phyloP scores from a whole-genome alignment of 1,140 invertebrate species.

The Papilio helenus region DNA sequence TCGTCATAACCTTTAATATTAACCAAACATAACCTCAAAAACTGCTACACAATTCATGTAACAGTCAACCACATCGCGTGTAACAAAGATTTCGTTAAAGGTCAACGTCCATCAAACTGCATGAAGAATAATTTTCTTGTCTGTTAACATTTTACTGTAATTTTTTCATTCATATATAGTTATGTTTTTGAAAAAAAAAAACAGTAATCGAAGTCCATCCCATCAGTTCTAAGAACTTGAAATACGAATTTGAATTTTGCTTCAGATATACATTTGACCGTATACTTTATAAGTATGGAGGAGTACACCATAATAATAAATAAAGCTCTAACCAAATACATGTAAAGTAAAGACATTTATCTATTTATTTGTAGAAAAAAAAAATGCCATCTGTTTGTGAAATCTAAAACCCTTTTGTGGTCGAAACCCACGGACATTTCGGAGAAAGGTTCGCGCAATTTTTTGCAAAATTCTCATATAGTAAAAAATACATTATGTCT shows the following conservation, averaged over 20 bases:
- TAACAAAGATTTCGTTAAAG: constrained; percentile 53
- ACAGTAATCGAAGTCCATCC: too few relatives aligned
- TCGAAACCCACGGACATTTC: constrained; percentile 55
- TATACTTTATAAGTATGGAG: too few relatives aligned
- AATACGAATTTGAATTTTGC: too few relatives aligned
- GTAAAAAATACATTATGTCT: constrained; percentile 63
- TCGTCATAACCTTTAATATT: background rate
- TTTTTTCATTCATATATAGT: constrained; percentile 16
- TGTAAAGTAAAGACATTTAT: constrained; percentile 3
- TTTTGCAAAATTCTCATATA: constrained; percentile 53
- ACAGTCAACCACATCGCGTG: constrained; percentile 45
- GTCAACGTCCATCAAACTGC: constrained; percentile 61
- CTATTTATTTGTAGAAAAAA: constrained; percentile 47
- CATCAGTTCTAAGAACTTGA: too few relatives aligned
- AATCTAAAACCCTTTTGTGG: constrained; percentile 80
- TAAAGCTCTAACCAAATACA: background rate
- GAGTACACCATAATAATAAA: background rate
- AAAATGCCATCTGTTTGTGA: constrained; percentile 69
- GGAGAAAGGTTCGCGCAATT: constrained; percentile 65
- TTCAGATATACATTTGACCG: too few relatives aligned
- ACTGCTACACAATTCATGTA: background rate
- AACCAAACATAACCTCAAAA: background rate
- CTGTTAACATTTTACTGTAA: constrained; percentile 28
- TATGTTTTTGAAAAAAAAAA: constrained; percentile 1
- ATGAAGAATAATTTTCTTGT: constrained; percentile 40